Conservation (phyloP, 2,888 invertebrate species). For the Leptura quadrifasciata region DNA sequence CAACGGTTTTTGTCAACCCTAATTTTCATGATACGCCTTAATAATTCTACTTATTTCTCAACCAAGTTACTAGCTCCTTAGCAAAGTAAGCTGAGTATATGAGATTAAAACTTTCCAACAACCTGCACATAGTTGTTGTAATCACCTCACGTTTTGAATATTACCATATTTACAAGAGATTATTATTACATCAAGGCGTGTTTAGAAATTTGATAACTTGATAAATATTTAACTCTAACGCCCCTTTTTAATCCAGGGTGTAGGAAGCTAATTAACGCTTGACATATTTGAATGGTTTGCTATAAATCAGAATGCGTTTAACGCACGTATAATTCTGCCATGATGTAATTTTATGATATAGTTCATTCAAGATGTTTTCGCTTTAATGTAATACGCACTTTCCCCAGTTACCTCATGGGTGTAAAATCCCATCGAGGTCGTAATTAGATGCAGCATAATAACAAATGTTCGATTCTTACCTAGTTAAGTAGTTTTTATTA, state of each 20-base stretch:
- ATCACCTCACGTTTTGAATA: conserved; percentile 63
- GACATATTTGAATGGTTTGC: neutral
- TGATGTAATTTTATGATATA: neutral
- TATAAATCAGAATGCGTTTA: neutral
- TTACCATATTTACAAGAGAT: conserved; percentile 63
- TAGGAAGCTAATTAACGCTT: neutral
- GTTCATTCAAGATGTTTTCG: neutral
- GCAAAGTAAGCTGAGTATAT: conserved; percentile 46
- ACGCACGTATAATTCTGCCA: neutral
- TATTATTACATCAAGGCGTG: conserved; percentile 59
- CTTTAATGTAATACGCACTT: no score
- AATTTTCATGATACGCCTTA: neutral
- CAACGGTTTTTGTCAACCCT: neutral
- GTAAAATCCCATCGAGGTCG: no score
- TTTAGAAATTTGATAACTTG: conserved; percentile 55
- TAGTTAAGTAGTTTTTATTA: no score
- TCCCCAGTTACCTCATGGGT: no score
- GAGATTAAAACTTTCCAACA: conserved; percentile 55
- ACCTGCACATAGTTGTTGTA: conserved; percentile 48
- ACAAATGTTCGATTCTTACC: no score
- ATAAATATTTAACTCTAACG: conserved; percentile 29
- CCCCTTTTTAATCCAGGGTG: neutral
- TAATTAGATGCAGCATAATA: no score
- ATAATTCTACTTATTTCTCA: conserved; percentile 10
- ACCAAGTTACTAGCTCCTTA: conserved; percentile 28